Conservation (phyloP, 2,113 vertebrate genomes). For the Paramisgurnus dabryanus region DNA sequence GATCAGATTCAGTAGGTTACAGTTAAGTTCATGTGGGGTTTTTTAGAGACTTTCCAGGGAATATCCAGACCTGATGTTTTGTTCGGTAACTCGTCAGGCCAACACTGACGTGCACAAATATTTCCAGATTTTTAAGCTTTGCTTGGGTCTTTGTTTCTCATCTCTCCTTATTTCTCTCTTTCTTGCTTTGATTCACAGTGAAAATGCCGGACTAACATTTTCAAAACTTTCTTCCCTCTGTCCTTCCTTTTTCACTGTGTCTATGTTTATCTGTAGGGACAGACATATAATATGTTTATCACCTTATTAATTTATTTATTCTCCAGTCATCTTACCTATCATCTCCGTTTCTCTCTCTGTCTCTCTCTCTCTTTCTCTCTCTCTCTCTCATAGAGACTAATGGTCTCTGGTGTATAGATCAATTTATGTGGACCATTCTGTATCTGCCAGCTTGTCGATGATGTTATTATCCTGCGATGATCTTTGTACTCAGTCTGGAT, state of each 20-base stretch:
- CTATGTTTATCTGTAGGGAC: background rate
- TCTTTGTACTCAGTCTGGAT: background rate
- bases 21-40: background rate
- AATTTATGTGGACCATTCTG: background rate
- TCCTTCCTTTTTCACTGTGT: background rate
- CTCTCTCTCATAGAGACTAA: background rate
- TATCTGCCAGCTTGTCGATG: background rate
- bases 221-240: background rate
- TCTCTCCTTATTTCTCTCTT: background rate
- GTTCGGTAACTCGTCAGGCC: background rate
- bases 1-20: background rate
- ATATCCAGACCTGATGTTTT: background rate
- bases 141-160: background rate
- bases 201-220: background rate
- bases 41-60: background rate
- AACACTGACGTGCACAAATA: background rate
- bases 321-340: background rate
- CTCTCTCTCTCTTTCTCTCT: background rate
- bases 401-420: slow-evolving; percentile 1
- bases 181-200: background rate
- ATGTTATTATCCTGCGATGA: background rate
- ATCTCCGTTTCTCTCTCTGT: background rate
- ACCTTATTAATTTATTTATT: slow-evolving; percentile 13
- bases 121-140: background rate
- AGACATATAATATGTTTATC: slow-evolving; percentile 20